These are phyloP conservation scores for Drosophila falleni DNA, from an alignment of 2,888 invertebrate species.

Conservation along the genomic window DNA sequence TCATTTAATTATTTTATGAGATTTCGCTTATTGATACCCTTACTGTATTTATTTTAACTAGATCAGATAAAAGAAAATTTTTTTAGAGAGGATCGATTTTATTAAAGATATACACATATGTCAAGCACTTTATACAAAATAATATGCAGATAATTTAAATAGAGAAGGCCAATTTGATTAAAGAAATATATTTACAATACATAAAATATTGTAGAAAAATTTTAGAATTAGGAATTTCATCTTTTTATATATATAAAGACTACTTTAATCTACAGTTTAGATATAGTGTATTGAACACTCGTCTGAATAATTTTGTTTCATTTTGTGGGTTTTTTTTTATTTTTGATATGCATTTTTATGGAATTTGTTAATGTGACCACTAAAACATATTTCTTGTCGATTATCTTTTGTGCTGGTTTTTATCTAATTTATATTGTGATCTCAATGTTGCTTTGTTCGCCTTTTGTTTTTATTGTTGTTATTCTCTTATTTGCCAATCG, in stretches of 20 bases:
- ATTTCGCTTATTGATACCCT: neutral
- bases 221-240: too few relatives aligned
- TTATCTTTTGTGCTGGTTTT: conserved; percentile 45
- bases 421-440: conserved; percentile 48
- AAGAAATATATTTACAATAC: too few relatives aligned
- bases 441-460: conserved; percentile 26
- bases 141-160: too few relatives aligned
- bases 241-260: too few relatives aligned
- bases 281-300: neutral
- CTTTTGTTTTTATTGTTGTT: conserved; percentile 25
- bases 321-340: neutral
- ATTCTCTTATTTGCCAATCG: conserved; percentile 8
- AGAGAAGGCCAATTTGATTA: too few relatives aligned
- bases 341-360: conserved; percentile 32
- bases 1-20: neutral
- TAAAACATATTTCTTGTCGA: conserved; percentile 44
- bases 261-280: neutral
- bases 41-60: too few relatives aligned
- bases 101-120: too few relatives aligned
- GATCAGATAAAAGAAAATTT: too few relatives aligned
- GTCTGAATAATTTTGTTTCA: neutral
- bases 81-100: too few relatives aligned
- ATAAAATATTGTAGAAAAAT: too few relatives aligned
- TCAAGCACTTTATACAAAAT: too few relatives aligned
- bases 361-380: conserved; percentile 32